These are phyloP conservation scores for Eudemis profundana DNA, from an alignment of 2,888 invertebrate genomes.

Conservation along the genomic window DNA sequence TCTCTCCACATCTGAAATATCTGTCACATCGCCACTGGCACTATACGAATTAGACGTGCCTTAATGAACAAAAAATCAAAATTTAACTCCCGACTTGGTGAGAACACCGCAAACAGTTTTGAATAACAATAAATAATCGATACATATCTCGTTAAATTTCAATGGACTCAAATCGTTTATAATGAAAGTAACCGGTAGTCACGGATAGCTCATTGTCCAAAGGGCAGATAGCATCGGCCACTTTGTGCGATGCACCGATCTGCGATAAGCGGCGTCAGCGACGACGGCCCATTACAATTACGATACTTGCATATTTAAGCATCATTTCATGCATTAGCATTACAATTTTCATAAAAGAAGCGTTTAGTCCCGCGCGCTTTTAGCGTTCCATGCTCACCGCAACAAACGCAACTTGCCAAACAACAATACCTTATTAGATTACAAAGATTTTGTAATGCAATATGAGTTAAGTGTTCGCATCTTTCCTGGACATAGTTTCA, in stretches of 20 bases:
- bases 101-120: slow-evolving; percentile 1
- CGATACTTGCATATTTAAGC: slow-evolving; percentile 45
- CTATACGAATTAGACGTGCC: too few relatives aligned
- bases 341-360: slow-evolving; percentile 24
- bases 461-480: too few relatives aligned
- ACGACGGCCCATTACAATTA: slow-evolving; percentile 54
- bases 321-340: slow-evolving; percentile 37
- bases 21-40: too few relatives aligned
- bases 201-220: slow-evolving; percentile 56
- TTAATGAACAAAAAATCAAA: neutral
- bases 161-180: slow-evolving; percentile 49
- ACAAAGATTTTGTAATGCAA: too few relatives aligned
- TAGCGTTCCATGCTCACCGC: slow-evolving; percentile 2
- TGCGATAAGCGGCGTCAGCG: slow-evolving; percentile 54
- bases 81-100: neutral
- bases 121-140: slow-evolving; percentile 27
- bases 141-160: slow-evolving; percentile 47
- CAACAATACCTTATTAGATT: too few relatives aligned
- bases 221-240: slow-evolving; percentile 54
- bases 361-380: neutral
- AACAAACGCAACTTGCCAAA: neutral
- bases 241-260: slow-evolving; percentile 48
- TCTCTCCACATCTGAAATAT: too few relatives aligned
- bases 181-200: slow-evolving; percentile 50
- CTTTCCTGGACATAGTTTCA: too few relatives aligned